Percentiles rank a stretch among this genome's conserved stretches.
Conservation (phyloP, 1,140 invertebrate genomes). For the Lysiphlebus fabarum region DNA sequence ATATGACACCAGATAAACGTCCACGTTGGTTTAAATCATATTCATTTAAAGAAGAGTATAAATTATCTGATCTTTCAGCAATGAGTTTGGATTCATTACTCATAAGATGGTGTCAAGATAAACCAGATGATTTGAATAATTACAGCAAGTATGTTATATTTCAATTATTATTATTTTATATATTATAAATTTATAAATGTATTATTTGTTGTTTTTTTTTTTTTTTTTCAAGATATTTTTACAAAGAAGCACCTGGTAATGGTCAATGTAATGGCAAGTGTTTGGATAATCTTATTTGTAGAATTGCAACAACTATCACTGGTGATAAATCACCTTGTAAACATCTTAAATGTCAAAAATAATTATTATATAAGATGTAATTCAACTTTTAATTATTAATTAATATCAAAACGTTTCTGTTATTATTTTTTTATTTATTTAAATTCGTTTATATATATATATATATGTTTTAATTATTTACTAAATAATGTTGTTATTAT, state of each 20-base stretch:
- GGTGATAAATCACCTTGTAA: conserved; percentile 58
- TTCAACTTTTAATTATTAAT: no score
- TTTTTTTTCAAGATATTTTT: conserved; percentile 39
- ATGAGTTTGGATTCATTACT: conserved; percentile 34
- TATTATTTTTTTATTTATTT: no score
- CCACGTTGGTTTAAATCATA: conserved; percentile 70
- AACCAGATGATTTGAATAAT: no score
- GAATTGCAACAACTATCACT: conserved; percentile 58
- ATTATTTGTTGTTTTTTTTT: not conserved
- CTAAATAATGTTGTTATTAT: no score
- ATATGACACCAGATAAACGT: conserved; percentile 53
- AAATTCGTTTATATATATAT: no score
- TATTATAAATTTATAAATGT: not conserved
- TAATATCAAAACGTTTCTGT: no score
- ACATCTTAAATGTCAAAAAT: conserved; percentile 38
- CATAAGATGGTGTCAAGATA: not conserved
- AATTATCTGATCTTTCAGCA: conserved; percentile 48
- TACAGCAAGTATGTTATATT: not conserved
- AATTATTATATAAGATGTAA: no score
- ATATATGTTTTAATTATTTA: no score
- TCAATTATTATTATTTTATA: not conserved
- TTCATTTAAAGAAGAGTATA: conserved; percentile 64
- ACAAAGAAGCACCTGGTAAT: conserved; percentile 58
- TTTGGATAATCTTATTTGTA: conserved; percentile 59
- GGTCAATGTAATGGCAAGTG: conserved; percentile 58